Evolutionary conservation across 2,113 vertebrate genomes (phyloP).

Genomic region (Monopterus albus): DNA sequence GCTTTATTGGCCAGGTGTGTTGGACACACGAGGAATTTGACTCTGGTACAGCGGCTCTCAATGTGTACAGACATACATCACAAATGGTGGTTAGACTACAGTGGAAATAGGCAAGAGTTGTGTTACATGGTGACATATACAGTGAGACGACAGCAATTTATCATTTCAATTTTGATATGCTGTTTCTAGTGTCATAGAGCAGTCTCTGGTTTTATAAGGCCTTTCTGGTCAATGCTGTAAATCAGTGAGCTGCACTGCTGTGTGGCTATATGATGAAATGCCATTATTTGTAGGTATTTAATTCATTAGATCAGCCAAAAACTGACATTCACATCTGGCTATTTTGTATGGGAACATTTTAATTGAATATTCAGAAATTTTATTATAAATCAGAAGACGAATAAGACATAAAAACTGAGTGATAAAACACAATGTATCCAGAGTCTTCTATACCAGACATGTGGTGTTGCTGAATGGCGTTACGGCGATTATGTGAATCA

Average conservation of each 20-base stretch:
- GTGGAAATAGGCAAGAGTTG: not conserved
- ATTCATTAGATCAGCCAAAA: too few species aligned
- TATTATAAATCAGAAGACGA: not conserved
- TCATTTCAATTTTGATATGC: not conserved
- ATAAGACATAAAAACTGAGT: not conserved
- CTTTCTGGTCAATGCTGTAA: not conserved
- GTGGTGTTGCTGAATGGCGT: not conserved
- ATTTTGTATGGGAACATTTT: not conserved
- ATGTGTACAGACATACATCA: slow-evolving; percentile 27
- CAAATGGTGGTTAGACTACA: slow-evolving; percentile 1
- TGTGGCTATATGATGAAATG: too few species aligned
- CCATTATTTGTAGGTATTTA: too few species aligned
- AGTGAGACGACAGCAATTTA: not conserved
- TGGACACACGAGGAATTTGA: too few species aligned
- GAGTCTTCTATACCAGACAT: too few species aligned
- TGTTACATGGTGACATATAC: not conserved
- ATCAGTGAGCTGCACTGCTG: not conserved
- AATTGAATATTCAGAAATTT: too few species aligned
- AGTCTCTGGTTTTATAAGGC: too few species aligned
- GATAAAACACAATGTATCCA: too few species aligned
- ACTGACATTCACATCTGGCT: too few species aligned
- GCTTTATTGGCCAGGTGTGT: too few species aligned
- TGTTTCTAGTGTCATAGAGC: not conserved
- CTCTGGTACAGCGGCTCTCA: too few species aligned
- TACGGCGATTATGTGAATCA: not conserved